Evolutionary conservation across 2,113 vertebrate genomes (phyloP).

Genomic region (Herpailurus yagouaroundi): DNA sequence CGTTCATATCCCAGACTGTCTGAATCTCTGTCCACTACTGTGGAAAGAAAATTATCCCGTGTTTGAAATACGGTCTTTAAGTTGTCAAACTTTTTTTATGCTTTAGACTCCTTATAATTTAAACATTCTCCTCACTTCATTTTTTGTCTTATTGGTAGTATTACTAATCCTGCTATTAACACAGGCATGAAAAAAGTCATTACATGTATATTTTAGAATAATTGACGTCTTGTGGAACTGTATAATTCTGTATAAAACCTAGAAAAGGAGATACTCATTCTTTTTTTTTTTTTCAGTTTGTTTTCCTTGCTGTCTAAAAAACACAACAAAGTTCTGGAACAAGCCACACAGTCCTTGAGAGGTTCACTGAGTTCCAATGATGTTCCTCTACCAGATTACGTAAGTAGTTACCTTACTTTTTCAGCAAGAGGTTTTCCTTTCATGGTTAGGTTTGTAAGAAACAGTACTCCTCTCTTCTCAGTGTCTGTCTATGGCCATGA

Average conservation of each 20-base stretch:
- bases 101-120: conserved; percentile 33
- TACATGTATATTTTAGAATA: conserved; percentile 25
- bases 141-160: not conserved
- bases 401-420: conserved; percentile 87
- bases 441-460: conserved; percentile 32
- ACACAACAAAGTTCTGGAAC: conserved; percentile 99
- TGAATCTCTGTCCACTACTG: not conserved
- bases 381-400: conserved; percentile 94
- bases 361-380: conserved; percentile 89
- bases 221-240: not conserved
- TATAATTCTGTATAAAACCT: not conserved
- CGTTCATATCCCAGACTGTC: not conserved
- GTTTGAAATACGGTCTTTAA: conserved; percentile 33
- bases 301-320: conserved; percentile 99
- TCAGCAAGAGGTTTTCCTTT: not conserved
- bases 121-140: not conserved
- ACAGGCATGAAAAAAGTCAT: not conserved
- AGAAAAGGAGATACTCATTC: not conserved
- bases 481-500: conserved; percentile 48
- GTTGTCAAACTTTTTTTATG: not conserved
- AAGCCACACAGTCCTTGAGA: conserved; percentile 96
- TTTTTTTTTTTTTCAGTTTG: conserved; percentile 87
- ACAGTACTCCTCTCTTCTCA: conserved; percentile 42
- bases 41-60: not conserved
- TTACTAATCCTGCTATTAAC: not conserved